A percentile compares a stretch with the other conserved stretches of the same genome.
These are phyloP conservation scores for Alethe diademata DNA, from an alignment of 2,113 vertebrate species.

Conservation along the genomic window DNA sequence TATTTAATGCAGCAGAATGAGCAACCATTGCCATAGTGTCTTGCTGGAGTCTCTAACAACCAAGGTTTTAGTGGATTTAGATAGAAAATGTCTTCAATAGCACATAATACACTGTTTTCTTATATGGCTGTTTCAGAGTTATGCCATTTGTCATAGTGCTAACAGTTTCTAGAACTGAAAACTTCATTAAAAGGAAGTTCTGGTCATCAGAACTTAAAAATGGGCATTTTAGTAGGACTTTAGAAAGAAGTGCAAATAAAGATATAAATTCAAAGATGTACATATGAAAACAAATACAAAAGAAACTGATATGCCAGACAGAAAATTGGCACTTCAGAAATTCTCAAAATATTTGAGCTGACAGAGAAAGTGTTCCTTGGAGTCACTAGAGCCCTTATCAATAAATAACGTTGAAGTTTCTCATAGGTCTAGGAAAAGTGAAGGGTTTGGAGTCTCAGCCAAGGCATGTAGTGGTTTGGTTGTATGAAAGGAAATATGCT, in stretches of 20 bases:
- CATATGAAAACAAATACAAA: background rate
- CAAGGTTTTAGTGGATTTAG: background rate
- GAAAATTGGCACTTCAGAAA: background rate
- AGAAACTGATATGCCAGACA: background rate
- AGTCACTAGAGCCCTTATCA: background rate
- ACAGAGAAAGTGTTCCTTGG: background rate
- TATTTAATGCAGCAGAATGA: background rate
- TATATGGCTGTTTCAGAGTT: background rate
- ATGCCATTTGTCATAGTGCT: background rate
- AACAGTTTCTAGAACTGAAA: background rate
- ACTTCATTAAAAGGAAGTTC: background rate
- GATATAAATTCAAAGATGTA: background rate
- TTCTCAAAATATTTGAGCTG: background rate
- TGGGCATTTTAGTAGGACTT: background rate
- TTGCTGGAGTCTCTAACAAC: background rate
- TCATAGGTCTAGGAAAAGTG: background rate
- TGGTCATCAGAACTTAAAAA: background rate
- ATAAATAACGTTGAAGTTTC: background rate
- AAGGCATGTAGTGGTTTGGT: background rate
- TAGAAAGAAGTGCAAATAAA: background rate
- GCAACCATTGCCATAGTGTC: background rate
- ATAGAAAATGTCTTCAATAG: background rate
- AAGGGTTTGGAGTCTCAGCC: background rate
- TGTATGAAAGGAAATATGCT: background rate
- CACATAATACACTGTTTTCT: background rate